Percentiles rank a stretch among this genome's conserved stretches.
These are phyloP conservation scores for Chaetops frenatus DNA, from an alignment of 2,113 vertebrate species.

Conservation along the genomic window DNA sequence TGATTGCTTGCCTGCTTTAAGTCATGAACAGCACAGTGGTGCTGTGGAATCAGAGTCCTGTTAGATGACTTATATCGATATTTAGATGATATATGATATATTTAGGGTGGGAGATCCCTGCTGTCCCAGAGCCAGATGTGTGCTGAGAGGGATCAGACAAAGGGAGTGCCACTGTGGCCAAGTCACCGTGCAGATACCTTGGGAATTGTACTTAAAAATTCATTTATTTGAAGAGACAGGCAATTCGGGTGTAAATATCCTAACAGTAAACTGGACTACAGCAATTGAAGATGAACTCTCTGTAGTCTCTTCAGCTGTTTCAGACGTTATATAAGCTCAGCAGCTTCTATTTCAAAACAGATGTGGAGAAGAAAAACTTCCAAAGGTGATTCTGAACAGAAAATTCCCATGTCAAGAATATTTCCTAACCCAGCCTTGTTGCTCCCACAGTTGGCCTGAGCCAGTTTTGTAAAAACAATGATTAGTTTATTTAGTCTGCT, in stretches of 20 bases:
- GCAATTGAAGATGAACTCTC: background rate
- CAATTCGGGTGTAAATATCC: background rate
- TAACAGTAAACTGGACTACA: background rate
- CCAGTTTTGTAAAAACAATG: background rate
- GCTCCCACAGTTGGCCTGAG: background rate
- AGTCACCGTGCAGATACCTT: background rate
- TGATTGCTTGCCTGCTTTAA: background rate
- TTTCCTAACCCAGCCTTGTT: background rate
- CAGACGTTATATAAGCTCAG: background rate
- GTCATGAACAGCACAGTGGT: background rate
- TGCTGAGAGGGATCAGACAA: background rate
- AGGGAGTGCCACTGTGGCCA: background rate
- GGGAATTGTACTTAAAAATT: background rate
- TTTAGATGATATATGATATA: background rate
- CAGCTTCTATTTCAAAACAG: slow-evolving; percentile 17
- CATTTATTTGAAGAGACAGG: background rate
- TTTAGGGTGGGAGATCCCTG: background rate
- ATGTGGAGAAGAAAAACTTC: background rate
- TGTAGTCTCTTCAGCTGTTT: background rate
- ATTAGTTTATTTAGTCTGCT: slow-evolving; percentile 29
- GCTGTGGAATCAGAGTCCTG: background rate
- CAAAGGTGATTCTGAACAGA: slow-evolving; percentile 3
- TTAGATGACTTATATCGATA: background rate
- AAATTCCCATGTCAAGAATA: background rate
- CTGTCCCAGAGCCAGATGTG: background rate